Base-by-base conservation (phyloP, 53 echinoderm and acorn worm species). In the Zoroaster sp. region DNA sequence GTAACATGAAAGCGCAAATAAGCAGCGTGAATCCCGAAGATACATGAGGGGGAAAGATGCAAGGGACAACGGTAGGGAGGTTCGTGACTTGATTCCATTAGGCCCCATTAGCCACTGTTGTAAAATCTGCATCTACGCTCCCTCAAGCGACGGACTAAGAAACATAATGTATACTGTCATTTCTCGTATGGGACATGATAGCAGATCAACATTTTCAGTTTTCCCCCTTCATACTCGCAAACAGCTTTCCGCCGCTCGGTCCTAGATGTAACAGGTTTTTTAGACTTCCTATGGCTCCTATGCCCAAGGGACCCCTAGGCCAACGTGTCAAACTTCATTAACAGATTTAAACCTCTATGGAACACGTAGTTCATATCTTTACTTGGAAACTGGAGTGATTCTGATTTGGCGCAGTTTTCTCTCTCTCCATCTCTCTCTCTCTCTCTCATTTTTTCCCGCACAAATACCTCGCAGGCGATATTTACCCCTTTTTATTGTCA, bases 151-250 rank as follows among this genome's bases (percentile, higher is more conserved):
- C 71, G 47, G 85, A 5, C 85, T 47, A 66, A 85, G 85, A 85
- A 85, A 85, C 85, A 85, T 85, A 85, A 85, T 85, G 85, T 85
- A 85, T 85, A 85, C 69, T 85, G 85, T 85, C 85, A 85, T 85
- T 71, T 71, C 85, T 85, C 85, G 71, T 85, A 51, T 69, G 85
- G 72, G 85, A 85, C 85, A 71, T 66, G 66, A 44, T 71, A 71
- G 51, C 85, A 37, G 72, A 71, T 71, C 85, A 85, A 85, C 85
- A 85, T 85, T 85, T 82, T 71, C 51, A 47, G 85, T 47, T 85
- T 79, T 38, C 40, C 55, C 40, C 66, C 43, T 34, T 42, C 41
- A 53, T 54, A 54, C 30, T 66, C 66, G 54, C 20, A 43, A 54
- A 42, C 18, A 67, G 28, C 63, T 25, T 59, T 4, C 55, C 55